A percentile compares a stretch with the other conserved stretches of the same genome.
Evolutionary conservation across 2,113 vertebrate genomes (phyloP).

Genomic region (Platysteira castanea): DNA sequence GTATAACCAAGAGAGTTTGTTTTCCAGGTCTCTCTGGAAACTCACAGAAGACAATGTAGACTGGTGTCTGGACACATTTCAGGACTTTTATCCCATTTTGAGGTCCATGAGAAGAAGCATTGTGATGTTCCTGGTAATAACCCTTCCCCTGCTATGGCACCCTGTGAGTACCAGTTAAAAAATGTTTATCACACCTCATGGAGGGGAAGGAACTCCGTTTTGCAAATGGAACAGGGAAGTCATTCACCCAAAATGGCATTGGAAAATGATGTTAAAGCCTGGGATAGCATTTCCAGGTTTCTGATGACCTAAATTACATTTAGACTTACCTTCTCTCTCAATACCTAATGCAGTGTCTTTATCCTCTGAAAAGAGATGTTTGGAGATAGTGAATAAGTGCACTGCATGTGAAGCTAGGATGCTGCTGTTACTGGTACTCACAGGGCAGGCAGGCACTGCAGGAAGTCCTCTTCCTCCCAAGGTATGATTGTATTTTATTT

Average conservation of each 20-base stretch:
- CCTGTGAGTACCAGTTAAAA: neutral
- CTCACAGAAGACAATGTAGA: neutral
- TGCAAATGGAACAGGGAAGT: neutral
- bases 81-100: neutral
- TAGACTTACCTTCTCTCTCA: neutral
- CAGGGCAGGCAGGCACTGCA: neutral
- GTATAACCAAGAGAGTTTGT: neutral
- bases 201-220: neutral
- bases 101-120: neutral
- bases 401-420: neutral
- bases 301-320: neutral
- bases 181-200: neutral
- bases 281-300: neutral
- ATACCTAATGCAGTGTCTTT: neutral
- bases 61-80: neutral
- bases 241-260: neutral
- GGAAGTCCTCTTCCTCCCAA: neutral
- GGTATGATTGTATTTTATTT: neutral
- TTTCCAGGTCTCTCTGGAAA: neutral
- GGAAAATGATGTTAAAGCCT: neutral
- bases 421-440: neutral
- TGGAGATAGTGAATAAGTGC: neutral
- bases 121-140: neutral
- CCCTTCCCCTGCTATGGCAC: neutral
- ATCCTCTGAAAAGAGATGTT: neutral